Conservation (phyloP, 2,797 vertebrate species). For the Limosa lapponica region DNA sequence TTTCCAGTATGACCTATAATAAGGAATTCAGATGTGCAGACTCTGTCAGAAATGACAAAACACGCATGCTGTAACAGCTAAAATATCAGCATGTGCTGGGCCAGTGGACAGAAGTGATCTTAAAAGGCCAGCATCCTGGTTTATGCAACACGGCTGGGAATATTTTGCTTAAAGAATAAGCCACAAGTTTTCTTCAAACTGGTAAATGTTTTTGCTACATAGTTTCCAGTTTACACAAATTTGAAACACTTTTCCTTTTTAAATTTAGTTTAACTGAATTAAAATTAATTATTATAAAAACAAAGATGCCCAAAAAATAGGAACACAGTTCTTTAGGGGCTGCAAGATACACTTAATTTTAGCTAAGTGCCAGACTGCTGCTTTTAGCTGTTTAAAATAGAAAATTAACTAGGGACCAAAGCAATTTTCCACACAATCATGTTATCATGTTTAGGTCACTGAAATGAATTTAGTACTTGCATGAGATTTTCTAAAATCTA, state of each 20-base stretch:
- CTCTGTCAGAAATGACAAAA: not conserved
- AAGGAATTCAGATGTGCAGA: not conserved
- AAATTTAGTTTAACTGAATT: not conserved
- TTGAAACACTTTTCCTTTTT: not conserved
- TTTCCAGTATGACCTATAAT: not conserved
- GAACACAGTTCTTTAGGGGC: not conserved
- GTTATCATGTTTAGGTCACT: not conserved
- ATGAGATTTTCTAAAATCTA: not conserved
- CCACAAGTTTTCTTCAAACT: not conserved
- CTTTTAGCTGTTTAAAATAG: not conserved
- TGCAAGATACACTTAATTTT: not conserved
- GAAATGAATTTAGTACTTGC: not conserved
- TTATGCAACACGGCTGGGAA: not conserved
- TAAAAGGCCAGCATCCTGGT: not conserved
- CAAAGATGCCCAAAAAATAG: not conserved
- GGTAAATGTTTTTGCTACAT: not conserved
- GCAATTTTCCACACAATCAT: not conserved
- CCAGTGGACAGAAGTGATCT: not conserved
- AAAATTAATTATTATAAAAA: not conserved
- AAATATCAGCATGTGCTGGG: not conserved
- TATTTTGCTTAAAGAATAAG: not conserved
- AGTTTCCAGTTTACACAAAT: not conserved
- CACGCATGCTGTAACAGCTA: not conserved
- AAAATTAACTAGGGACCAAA: not conserved
- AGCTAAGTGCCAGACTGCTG: not conserved